These are phyloP conservation scores for Poecilia latipinna DNA, from an alignment of 2,113 vertebrate genomes.

Conservation along the genomic window DNA sequence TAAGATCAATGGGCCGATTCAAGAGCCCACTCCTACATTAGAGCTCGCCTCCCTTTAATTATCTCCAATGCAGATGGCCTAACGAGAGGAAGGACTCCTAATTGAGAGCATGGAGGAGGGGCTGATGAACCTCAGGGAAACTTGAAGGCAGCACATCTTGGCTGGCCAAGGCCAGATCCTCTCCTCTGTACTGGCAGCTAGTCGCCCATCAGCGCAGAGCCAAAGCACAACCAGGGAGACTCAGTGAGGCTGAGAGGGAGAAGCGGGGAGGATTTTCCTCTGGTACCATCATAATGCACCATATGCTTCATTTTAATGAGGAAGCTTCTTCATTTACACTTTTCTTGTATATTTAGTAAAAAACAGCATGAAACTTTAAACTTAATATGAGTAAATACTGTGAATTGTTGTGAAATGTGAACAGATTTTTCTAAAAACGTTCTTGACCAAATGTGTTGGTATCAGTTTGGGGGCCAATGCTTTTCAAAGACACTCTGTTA, in stretches of 20 bases:
- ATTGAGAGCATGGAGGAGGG: slow-evolving; percentile 40
- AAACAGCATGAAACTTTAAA: background rate
- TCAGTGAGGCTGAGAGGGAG: slow-evolving; percentile 34
- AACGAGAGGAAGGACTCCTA: slow-evolving; percentile 58
- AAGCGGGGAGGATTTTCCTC: background rate
- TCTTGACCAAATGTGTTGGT: too few species aligned
- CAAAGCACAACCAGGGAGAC: slow-evolving; percentile 19
- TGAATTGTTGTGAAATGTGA: background rate
- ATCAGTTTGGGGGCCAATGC: too few species aligned
- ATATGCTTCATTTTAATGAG: background rate
- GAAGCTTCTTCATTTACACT: background rate
- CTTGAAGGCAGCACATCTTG: slow-evolving; percentile 25
- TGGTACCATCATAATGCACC: background rate
- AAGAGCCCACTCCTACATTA: slow-evolving; percentile 52
- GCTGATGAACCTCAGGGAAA: slow-evolving; percentile 48
- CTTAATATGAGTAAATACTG: background rate
- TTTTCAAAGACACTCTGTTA: too few species aligned
- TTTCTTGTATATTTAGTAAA: background rate
- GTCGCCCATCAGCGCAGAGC: background rate
- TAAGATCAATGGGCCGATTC: slow-evolving; percentile 64
- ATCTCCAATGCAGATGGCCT: slow-evolving; percentile 62
- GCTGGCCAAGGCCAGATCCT: slow-evolving; percentile 51
- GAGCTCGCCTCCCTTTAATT: slow-evolving; percentile 58
- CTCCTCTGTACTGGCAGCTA: slow-evolving; percentile 21
- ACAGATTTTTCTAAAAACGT: background rate